Base-by-base conservation (phyloP, 2,888 invertebrate species). In the Hydriomena furcata region DNA sequence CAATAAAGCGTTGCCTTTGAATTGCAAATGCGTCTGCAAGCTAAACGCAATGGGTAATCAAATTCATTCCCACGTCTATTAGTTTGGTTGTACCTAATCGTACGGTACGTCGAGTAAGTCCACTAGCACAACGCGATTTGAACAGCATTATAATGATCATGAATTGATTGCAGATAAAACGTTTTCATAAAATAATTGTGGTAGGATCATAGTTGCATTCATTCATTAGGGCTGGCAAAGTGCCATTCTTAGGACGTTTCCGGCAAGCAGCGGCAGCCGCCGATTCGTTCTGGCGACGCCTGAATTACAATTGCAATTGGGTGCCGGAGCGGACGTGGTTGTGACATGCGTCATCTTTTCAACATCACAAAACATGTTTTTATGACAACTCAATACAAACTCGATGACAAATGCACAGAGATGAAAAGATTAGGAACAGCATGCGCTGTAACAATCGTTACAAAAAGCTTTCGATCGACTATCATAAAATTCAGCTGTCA, bases 241-340 rank as follows among this genome's bases (percentile, higher is more conserved):
- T 80, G 86, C 85, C 87, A 86, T 78, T 74, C 65, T 51, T 65
- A 76, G 76, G 80, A 77, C 73, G 75, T 81, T 84, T 84, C 83
- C 84, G 81, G 75, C 76, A 81, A 82, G 68, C 74, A 76, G 71
- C 76, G 73, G 76, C 71, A 66, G 65, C 63, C 66, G 62, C 68
- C 79, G 74, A 79, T 82, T 82, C 74, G 80, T 82, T 82, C 73
- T 77, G 73, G 77, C 78, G 76, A 76, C 38, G 80, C 72, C 76
- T 76, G 81, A 79, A 82, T 80, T 73, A 76, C 76, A 79, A 76
- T 80, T 75, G 79, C 80, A 79, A 81, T 73, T 68, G 69, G 70
- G 64, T 71, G 70, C 68, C 66, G 67, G 58, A 63, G 66, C 76
- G 73, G 77, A 76, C 79, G 73, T 67, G 71, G 65, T 67, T 76